Conservation (phyloP, 1,140 invertebrate species). For the Trichonephila clavata region DNA sequence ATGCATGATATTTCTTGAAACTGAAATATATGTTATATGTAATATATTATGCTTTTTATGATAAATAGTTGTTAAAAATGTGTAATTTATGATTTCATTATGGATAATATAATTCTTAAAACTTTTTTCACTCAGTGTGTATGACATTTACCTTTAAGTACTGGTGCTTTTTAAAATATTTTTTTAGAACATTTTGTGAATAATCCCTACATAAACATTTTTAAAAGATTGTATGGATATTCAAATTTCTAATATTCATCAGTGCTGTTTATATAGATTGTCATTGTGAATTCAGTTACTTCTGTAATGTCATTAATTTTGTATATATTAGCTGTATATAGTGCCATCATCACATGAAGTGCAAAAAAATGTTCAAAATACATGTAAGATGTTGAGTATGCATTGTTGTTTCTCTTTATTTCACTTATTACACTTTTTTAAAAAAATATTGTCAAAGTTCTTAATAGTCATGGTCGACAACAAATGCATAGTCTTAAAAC, state of each 20-base stretch:
- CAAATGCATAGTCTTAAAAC: too few relatives aligned
- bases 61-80: not conserved
- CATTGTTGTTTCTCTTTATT: not conserved
- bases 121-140: not conserved
- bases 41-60: too few relatives aligned
- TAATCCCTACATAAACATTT: not conserved
- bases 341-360: constrained; percentile 48
- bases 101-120: not conserved
- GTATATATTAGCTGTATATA: constrained; percentile 69
- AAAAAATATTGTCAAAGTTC: too few relatives aligned
- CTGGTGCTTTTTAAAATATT: constrained; percentile 31
- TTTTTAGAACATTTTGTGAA: constrained; percentile 19
- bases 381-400: constrained; percentile 21
- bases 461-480: too few relatives aligned
- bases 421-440: not conserved
- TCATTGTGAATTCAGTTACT: constrained; percentile 22
- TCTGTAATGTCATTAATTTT: constrained; percentile 21
- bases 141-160: constrained; percentile 1
- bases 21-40: too few relatives aligned
- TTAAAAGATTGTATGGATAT: not conserved
- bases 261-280: not conserved
- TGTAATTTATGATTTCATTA: not conserved
- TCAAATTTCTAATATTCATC: constrained; percentile 10
- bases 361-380: constrained; percentile 48
- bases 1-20: too few relatives aligned